Conservation (phyloP, 2,888 invertebrate species). For the Diaperis boleti region DNA sequence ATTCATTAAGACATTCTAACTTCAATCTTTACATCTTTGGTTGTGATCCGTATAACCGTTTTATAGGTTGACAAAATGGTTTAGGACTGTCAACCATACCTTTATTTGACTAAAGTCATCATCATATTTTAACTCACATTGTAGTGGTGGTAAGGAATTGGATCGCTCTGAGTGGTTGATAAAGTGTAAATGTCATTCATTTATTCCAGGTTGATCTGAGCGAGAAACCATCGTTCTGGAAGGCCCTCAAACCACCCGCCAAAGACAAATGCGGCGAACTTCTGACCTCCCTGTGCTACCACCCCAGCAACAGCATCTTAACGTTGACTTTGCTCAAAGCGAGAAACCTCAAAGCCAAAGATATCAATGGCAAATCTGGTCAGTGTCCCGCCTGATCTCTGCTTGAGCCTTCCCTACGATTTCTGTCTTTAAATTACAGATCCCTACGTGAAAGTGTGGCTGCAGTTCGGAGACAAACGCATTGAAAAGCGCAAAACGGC, state of each 20-base stretch:
- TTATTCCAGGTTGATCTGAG: constrained; percentile 85
- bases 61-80: no score
- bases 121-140: no score
- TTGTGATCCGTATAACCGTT: no score
- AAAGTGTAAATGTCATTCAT: no score
- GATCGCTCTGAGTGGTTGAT: no score
- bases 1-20: no score
- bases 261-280: constrained; percentile 95
- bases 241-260: constrained; percentile 90
- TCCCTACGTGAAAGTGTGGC: constrained; percentile 98
- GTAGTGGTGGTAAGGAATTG: no score
- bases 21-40: no score
- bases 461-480: constrained; percentile 93
- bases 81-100: no score
- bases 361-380: constrained; percentile 96
- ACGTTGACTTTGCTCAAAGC: constrained; percentile 93
- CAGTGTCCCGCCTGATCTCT: constrained; percentile 52
- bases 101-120: no score
- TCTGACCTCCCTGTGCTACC: constrained; percentile 93
- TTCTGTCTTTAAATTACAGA: constrained; percentile 70
- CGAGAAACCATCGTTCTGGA: constrained; percentile 95
- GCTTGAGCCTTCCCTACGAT: not conserved
- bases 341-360: constrained; percentile 94
- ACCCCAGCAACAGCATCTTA: constrained; percentile 93
- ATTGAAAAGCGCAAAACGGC: constrained; percentile 97